Evolutionary conservation across 2,797 vertebrate species (phyloP), one percentile per base, ranked within the genome.

Genomic region (Melanotaenia nigrans): DNA sequence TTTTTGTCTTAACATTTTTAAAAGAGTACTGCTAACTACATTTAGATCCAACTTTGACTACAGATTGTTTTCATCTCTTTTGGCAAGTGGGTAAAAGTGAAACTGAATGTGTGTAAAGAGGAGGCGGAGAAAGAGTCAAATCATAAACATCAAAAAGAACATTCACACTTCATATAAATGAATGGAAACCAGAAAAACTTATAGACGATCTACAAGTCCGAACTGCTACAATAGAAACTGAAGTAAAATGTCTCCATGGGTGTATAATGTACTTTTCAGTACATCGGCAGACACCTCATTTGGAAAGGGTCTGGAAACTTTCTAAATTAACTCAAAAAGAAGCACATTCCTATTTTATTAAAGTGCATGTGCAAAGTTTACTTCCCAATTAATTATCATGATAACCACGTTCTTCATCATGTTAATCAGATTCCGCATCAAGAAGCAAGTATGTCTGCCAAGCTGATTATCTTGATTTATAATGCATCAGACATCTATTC

Each of bases 361-460:
- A 32, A 32, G 64, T 78, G 65, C 38, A 59, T 24, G 47, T 38
- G 83, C 69, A 75, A 72, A 80, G 84, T 85, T 83, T 71, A 81
- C 30, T 13, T 56, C 59, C 65, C 62, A 83, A 78, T 51, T 72
- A 73, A 77, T 49, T 59, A 55, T 55, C n/a, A 65, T 49, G 59
- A 66, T 78, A 75, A 86, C 84, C 82, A 81, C 61, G 83, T 75
- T 71, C 70, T 74, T 83, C 79, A 87, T 87, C 84, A 73, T 83
- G 82, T 73, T 81, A 88, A 89, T 83, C 78, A 83, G 79, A 54
- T 62, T n/a, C 69, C 64, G 78, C 73, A 80, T 81, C 79, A 4
- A 13, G 36, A 45, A 73, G 68, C 64, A 76, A 81, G 72, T 51
- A 16, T 14, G 57, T 78, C 72, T 59, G 71, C 84, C 68, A 47